Evolutionary conservation across 2,888 invertebrate species (phyloP), one percentile per base, ranked within the genome.

Genomic region (Steinernema carpocapsae): DNA sequence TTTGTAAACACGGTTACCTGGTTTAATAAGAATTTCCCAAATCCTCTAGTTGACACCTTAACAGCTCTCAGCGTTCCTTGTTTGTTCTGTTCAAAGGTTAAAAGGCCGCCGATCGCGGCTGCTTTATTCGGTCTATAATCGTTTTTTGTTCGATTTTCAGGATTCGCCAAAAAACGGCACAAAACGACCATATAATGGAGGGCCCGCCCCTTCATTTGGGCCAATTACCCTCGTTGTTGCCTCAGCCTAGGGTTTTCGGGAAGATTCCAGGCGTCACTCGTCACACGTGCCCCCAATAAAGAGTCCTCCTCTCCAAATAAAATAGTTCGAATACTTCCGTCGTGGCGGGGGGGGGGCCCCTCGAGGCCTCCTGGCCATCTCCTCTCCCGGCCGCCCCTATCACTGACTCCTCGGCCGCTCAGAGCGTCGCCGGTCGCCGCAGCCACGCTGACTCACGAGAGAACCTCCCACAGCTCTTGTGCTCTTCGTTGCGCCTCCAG

Each of bases 321-420:
- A 52, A 52, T 52, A 52, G 10, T 22, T 52, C 52, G 52, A 52
- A 52, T 52, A 52, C 52, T 52, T 52, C 52, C 52, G 19, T n/a
- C 52, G 52, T 19, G 3, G 19, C 17, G 19, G 24, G 22, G 24
- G 52, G 52, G 52, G 19, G 52, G 52, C 19, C 19, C 52, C 22
- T n/a, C 52, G 48, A 43, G 43, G 2, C 19, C 48, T 48, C 48
- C 48, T 48, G 52, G 52, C 22, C 52, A 52, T 52, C 52, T 10
- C 52, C 3, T 17, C 52, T 24, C 19, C 19, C 52, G 19, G n/a
- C 48, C 17, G 52, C 52, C 52, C 52, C 52, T 52, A 52, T 52
- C 52, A 52, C 52, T 52, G 52, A 22, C 52, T 48, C 48, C 48
- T 24, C 37, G 52, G 52, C 52, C 52, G 52, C 24, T 22, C 24